Evolutionary conservation across 2,113 vertebrate species (phyloP).

Genomic region (Alosa alosa): DNA sequence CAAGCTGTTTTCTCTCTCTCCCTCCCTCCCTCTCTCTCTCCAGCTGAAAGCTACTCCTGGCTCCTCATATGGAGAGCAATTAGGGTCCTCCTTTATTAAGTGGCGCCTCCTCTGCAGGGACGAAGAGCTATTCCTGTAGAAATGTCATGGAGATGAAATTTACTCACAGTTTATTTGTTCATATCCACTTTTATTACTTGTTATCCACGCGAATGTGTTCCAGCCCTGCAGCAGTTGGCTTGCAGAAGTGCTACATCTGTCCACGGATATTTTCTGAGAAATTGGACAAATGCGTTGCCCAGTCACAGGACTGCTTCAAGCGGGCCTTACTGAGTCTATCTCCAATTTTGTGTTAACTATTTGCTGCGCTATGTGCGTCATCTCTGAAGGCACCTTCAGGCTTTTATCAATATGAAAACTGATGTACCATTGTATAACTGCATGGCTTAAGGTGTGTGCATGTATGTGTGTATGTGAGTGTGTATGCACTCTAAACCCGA

Average conservation of each 20-base stretch:
- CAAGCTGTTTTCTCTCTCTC: conserved; percentile 6
- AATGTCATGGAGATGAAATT: conserved; percentile 19
- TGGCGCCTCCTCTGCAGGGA: conserved; percentile 1
- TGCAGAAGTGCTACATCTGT: not conserved
- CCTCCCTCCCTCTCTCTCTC: not conserved
- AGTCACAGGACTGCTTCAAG: not conserved
- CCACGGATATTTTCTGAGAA: conserved; percentile 1
- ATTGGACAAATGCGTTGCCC: not conserved
- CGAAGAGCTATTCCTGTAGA: conserved; percentile 1
- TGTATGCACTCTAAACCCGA: too few relatives aligned
- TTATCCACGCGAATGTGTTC: conserved; percentile 5
- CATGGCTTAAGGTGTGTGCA: not conserved
- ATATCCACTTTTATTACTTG: conserved; percentile 17
- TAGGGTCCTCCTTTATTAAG: conserved; percentile 47
- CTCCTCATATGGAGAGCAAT: conserved; percentile 38
- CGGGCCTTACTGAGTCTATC: not conserved
- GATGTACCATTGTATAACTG: not conserved
- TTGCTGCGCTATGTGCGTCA: not conserved
- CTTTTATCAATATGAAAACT: not conserved
- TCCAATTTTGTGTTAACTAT: not conserved
- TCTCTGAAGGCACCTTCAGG: not conserved
- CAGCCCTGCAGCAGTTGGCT: conserved; percentile 9
- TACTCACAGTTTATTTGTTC: conserved; percentile 11
- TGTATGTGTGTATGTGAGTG: not conserved
- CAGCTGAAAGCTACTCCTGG: conserved; percentile 33